These are phyloP conservation scores for Zaprionus tsacasi DNA, from an alignment of 1,140 invertebrate genomes.

Conservation along the genomic window DNA sequence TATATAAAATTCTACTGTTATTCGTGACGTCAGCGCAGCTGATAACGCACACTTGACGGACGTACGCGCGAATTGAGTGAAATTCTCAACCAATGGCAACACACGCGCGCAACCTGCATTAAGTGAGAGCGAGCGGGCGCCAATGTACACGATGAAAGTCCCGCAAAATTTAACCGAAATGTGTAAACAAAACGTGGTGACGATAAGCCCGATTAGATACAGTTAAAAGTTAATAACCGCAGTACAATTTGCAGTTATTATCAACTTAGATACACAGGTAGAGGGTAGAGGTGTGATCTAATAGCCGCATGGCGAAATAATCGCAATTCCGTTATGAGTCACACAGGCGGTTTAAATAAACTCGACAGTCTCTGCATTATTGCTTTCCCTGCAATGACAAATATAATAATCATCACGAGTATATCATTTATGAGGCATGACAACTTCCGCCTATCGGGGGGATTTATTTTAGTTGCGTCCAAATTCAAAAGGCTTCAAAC, in stretches of 20 bases:
- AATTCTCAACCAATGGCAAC: constrained; percentile 17
- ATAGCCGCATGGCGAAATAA: constrained; percentile 25
- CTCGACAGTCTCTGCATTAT: background rate
- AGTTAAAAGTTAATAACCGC: constrained; percentile 13
- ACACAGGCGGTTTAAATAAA: background rate
- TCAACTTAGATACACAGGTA: constrained; percentile 18
- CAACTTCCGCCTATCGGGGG: background rate
- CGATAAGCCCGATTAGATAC: constrained; percentile 52
- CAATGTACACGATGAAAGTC: background rate
- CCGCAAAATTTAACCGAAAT: constrained; percentile 21
- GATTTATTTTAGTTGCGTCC: background rate
- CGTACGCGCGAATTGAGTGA: constrained; percentile 23
- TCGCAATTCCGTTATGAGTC: constrained; percentile 7
- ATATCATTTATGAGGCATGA: background rate
- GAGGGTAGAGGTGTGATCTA: background rate
- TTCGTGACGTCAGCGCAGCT: constrained; percentile 62
- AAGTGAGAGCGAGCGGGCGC: background rate
- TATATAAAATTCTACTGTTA: constrained; percentile 62
- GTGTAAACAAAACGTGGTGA: constrained; percentile 59
- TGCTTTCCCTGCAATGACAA: background rate
- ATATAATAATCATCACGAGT: background rate
- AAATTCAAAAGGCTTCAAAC: background rate
- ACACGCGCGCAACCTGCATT: background rate
- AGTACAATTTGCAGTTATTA: constrained; percentile 18
- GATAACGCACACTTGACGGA: constrained; percentile 37